Percentiles rank a stretch among this genome's conserved stretches.
Evolutionary conservation across 1,140 invertebrate species (phyloP).

Genomic region (Dendrolimus punctatus): DNA sequence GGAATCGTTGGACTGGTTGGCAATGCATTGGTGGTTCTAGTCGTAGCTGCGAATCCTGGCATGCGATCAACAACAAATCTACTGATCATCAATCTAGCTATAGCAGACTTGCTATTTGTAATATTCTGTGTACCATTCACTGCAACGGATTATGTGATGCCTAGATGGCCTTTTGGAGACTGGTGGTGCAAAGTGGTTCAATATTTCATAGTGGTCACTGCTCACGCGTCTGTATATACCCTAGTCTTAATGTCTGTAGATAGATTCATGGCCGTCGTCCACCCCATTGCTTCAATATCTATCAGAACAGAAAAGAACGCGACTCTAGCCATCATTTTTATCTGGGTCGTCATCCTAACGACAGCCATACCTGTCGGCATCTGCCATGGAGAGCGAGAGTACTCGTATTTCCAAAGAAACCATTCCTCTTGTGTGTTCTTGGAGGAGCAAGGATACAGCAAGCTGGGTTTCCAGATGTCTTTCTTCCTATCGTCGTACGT

Average conservation of each 20-base stretch:
- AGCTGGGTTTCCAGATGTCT: conserved; percentile 82
- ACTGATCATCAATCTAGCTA: conserved; percentile 89
- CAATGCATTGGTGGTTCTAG: conserved; percentile 89
- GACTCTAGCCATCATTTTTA: conserved; percentile 79
- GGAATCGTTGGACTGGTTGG: conserved; percentile 90
- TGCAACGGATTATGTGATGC: conserved; percentile 88
- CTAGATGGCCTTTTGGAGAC: conserved; percentile 93
- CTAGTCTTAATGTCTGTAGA: conserved; percentile 96
- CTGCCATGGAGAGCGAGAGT: conserved; percentile 84
- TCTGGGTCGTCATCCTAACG: conserved; percentile 87
- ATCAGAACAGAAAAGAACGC: conserved; percentile 91
- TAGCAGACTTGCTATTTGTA: conserved; percentile 95
- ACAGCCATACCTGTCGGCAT: conserved; percentile 84
- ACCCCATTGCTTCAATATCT: conserved; percentile 93
- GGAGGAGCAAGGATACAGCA: conserved; percentile 78
- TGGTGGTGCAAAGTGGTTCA: conserved; percentile 91
- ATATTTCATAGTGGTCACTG: conserved; percentile 87
- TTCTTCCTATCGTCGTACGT: conserved; percentile 92
- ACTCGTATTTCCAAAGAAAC: conserved; percentile 74
- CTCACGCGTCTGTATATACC: conserved; percentile 95
- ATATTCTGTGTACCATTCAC: conserved; percentile 97
- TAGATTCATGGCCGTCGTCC: conserved; percentile 94
- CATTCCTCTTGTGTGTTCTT: conserved; percentile 79
- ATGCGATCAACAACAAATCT: conserved; percentile 96
- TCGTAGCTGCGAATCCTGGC: conserved; percentile 88